phyloP scores from a whole-genome alignment of 2,797 vertebrate genomes.

The Fratercula arctica region DNA sequence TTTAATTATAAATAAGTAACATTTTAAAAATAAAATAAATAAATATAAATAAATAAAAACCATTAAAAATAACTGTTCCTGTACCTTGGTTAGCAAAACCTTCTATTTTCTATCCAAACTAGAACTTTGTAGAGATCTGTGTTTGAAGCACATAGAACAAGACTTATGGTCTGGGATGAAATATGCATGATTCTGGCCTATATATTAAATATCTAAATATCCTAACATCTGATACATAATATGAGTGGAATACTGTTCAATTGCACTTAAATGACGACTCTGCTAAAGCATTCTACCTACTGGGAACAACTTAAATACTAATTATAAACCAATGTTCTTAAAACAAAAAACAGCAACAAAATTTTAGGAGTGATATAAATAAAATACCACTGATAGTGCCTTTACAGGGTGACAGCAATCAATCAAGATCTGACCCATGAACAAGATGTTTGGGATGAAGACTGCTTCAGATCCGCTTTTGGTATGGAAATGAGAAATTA shows the following conservation, averaged over 20 bases:
- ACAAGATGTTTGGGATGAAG: background rate
- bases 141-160: background rate
- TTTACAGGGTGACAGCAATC: background rate
- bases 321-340: background rate
- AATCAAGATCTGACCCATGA: background rate
- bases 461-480: background rate
- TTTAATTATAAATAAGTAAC: too few species aligned
- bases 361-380: background rate
- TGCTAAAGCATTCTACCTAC: background rate
- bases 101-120: background rate
- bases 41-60: too few species aligned
- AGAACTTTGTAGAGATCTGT: background rate
- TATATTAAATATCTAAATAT: background rate
- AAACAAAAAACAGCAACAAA: background rate
- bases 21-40: too few species aligned
- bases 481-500: background rate
- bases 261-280: background rate
- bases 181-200: background rate
- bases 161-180: background rate
- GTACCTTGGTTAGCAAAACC: background rate
- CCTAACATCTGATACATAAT: background rate
- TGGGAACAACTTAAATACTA: background rate
- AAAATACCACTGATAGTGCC: background rate
- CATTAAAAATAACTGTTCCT: background rate
- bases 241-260: background rate